phyloP scores from a whole-genome alignment of 1,140 invertebrate genomes.

The Camponotus floridanus region DNA sequence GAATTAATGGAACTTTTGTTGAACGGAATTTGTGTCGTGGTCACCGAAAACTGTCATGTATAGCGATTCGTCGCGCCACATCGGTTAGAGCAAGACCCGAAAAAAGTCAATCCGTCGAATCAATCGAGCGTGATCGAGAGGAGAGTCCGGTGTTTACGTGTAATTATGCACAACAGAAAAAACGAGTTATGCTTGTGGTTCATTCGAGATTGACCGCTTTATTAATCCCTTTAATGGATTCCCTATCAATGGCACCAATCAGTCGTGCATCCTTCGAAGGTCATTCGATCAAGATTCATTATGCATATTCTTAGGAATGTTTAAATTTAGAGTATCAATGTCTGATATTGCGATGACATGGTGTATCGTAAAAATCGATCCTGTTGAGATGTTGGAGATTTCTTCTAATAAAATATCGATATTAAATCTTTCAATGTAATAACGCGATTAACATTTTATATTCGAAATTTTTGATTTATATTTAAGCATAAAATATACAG shows the following conservation, averaged over 20 bases:
- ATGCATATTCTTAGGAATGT: neutral
- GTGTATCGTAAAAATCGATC: neutral
- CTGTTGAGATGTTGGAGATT: too few species aligned
- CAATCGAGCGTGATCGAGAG: constrained; percentile 44
- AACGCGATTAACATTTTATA: neutral
- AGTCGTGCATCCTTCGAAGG: constrained; percentile 31
- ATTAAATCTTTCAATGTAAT: neutral
- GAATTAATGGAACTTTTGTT: constrained; percentile 29
- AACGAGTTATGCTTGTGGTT: constrained; percentile 37
- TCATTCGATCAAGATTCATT: constrained; percentile 34
- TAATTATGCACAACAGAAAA: constrained; percentile 51
- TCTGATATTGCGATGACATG: neutral
- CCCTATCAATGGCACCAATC: constrained; percentile 44
- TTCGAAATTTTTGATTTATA: neutral
- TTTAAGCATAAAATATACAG: neutral
- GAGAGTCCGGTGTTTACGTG: constrained; percentile 22
- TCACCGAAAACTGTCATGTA: neutral
- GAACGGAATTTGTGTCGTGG: constrained; percentile 10
- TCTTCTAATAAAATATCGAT: neutral
- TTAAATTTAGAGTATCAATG: neutral
- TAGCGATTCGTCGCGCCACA: constrained; percentile 25
- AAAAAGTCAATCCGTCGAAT: constrained; percentile 27
- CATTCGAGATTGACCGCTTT: constrained; percentile 8
- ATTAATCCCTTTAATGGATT: constrained; percentile 49
- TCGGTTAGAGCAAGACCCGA: neutral